Base-by-base conservation (phyloP, 2,113 vertebrate genomes). In the Ceyx cyanopectus region DNA sequence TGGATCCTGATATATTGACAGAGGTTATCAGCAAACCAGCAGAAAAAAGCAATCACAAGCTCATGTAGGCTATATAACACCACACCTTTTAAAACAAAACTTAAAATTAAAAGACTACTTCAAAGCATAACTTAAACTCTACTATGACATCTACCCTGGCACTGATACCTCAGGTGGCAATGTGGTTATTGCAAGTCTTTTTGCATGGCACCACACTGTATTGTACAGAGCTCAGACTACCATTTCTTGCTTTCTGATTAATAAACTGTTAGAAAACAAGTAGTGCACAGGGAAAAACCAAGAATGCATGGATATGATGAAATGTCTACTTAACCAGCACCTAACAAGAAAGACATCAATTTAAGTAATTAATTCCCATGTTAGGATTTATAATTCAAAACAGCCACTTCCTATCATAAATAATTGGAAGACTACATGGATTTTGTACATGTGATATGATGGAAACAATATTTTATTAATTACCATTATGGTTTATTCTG, bases 111-210 rank as follows among this genome's bases (percentile, higher is more conserved):
- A 60, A 72, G 32, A 10, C 26, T 65, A 4, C 6, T 72, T 72
- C 24, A 23, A 69, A 62, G 5, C 14, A 7, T 9, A 57, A 24
- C 20, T 53, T 63, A 32, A 66, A 27, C 14, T n/a, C 16, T 72
- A 0, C 32, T 19, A 1, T 0, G 0, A 40, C n/a, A 15, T 37
- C 43, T 45, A 23, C 18, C 6, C 26, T n/a, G 53, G 6, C 14
- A 9, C 45, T 45, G 65, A 6, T 17, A 26, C 2, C 37, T 70
- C 46, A 56, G 51, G 37, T 27, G 12, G 19, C 3, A 4, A 27
- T 13, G 46, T 0, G 3, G 16, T 50, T 69, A 7, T 13, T 7
- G 13, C 5, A 53, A 3, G 30, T 19, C 41, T 16, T 78, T 34
- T 41, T 74, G 23, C 37, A 18, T 5, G 15, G 69, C 50, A 43